Percentiles rank a stretch among this genome's conserved stretches.
phyloP scores from a whole-genome alignment of 1,140 invertebrate genomes.

The Fopius arisanus region DNA sequence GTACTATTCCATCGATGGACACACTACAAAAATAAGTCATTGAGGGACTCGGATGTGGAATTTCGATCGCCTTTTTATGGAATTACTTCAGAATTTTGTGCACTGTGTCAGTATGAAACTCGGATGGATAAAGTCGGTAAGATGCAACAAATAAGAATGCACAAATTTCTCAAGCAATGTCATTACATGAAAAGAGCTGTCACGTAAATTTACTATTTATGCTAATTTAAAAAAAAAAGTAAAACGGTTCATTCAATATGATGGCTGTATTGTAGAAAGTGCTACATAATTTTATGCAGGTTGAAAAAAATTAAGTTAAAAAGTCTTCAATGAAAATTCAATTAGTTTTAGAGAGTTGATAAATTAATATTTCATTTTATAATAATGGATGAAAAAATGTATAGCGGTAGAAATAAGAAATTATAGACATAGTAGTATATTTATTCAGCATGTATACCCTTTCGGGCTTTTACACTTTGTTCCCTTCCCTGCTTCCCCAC shows the following conservation, averaged over 20 bases:
- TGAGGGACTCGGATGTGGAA: conserved; percentile 63
- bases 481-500: too few species aligned
- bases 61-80: conserved; percentile 68
- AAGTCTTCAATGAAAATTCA: not conserved
- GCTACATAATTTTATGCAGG: too few species aligned
- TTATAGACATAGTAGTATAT: too few species aligned
- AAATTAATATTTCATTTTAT: too few species aligned
- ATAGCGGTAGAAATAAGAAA: too few species aligned
- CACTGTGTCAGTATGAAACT: conserved; percentile 64
- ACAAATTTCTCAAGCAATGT: conserved; percentile 53
- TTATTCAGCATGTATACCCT: too few species aligned
- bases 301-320: too few species aligned
- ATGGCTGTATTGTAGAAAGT: too few species aligned
- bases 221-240: not conserved
- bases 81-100: conserved; percentile 68
- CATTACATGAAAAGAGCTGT: conserved; percentile 59
- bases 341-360: too few species aligned
- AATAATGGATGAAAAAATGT: too few species aligned
- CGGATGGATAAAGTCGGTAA: conserved; percentile 61
- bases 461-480: too few species aligned
- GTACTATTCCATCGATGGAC: conserved; percentile 65
- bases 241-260: too few species aligned
- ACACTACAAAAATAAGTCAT: conserved; percentile 65
- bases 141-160: conserved; percentile 59
- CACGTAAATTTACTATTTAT: conserved; percentile 39